Conservation (phyloP, 2,888 invertebrate species). For the Netelia virgata region DNA sequence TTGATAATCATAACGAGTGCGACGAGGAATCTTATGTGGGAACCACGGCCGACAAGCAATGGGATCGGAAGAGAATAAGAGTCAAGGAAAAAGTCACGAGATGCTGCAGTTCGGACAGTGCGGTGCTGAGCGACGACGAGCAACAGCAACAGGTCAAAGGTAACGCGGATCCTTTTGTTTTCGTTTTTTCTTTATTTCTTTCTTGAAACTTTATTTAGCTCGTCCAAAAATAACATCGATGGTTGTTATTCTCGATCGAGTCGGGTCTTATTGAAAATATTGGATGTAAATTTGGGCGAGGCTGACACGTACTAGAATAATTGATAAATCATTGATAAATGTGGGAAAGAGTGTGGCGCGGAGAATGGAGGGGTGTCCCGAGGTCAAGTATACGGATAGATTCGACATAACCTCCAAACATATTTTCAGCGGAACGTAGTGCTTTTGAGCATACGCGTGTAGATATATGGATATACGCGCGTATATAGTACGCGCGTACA, state of each 20-base stretch:
- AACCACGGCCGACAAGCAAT: conserved; percentile 55
- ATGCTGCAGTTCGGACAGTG: conserved; percentile 86
- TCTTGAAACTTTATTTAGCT: neutral
- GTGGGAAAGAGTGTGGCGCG: too few species aligned
- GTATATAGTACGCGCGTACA: too few species aligned
- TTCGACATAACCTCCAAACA: neutral
- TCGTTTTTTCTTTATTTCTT: neutral
- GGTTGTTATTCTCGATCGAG: too few species aligned
- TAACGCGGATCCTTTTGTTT: conserved; percentile 50
- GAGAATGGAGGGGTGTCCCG: too few species aligned
- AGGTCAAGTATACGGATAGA: conserved; percentile 6
- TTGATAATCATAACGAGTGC: conserved; percentile 86
- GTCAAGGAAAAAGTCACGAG: conserved; percentile 82
- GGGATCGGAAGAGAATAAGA: conserved; percentile 67
- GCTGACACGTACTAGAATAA: too few species aligned
- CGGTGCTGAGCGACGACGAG: conserved; percentile 86
- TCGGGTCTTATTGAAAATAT: too few species aligned
- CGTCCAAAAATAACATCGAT: too few species aligned
- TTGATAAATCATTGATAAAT: too few species aligned
- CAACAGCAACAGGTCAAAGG: conserved; percentile 81
- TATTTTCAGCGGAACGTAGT: neutral
- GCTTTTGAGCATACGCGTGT: conserved; percentile 7
- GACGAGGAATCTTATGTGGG: too few species aligned
- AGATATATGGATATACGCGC: too few species aligned
- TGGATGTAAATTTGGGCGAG: too few species aligned